phyloP scores from a whole-genome alignment of 92 coral and sea anemone species.

The Siderastrea siderea region DNA sequence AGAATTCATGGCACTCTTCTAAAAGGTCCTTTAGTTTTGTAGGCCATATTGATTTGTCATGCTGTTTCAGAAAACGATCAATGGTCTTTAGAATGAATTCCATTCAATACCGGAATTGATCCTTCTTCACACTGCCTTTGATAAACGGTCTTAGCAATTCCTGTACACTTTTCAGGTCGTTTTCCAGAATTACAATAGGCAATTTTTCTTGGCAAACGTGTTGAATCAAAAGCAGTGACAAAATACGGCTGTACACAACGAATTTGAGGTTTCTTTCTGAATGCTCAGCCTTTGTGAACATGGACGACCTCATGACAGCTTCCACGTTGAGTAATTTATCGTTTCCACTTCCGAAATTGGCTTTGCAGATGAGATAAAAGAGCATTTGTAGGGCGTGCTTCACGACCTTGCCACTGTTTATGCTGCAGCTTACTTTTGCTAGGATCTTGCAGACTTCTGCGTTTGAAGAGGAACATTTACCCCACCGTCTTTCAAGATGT shows the following conservation, averaged over 20 bases:
- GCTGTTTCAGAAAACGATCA: not conserved
- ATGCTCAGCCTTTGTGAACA: no score
- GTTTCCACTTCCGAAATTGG: not conserved
- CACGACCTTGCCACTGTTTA: not conserved
- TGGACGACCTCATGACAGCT: no score
- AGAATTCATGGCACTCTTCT: not conserved
- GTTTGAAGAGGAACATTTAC: not conserved
- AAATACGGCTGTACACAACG: no score
- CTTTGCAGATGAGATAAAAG: not conserved
- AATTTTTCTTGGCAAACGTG: no score
- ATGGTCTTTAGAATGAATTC: constrained; percentile 5
- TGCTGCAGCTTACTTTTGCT: not conserved
- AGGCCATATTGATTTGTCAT: not conserved
- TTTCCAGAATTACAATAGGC: no score
- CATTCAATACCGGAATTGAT: constrained; percentile 3
- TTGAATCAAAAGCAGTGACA: no score
- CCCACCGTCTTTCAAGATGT: constrained; percentile 2
- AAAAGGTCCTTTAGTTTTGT: not conserved
- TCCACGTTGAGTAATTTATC: constrained; percentile 1
- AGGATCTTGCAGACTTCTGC: not conserved
- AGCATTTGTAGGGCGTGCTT: no score
- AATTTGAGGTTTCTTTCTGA: no score
- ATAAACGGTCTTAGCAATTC: not conserved
- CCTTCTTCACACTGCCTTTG: not conserved
- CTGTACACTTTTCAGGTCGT: not conserved